phyloP scores from a whole-genome alignment of 2,113 vertebrate species.

The Petrocephalus microphthalmus region DNA sequence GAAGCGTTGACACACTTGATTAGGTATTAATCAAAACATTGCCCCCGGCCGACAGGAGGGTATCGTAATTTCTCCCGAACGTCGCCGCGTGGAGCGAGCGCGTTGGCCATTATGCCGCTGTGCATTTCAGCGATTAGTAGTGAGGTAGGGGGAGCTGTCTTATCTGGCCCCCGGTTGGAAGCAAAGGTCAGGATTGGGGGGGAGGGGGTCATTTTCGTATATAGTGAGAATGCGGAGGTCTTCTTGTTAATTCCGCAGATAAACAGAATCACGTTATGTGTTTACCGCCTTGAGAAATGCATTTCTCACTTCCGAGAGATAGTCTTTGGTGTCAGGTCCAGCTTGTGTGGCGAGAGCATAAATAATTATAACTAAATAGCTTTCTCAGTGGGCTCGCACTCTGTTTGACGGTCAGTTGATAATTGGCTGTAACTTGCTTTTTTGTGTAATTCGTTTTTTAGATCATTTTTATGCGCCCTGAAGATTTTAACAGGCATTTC shows the following conservation, averaged over 20 bases:
- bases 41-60: constrained; percentile 21
- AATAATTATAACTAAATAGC: constrained; percentile 4
- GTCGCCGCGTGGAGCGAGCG: background rate
- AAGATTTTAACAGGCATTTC: background rate
- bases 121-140: background rate
- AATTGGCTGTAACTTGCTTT: background rate
- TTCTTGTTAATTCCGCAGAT: background rate
- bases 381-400: background rate
- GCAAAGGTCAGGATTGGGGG: background rate
- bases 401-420: background rate
- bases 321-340: background rate
- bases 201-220: background rate
- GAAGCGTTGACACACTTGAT: constrained; percentile 40
- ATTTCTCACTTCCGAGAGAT: background rate
- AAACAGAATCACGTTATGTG: background rate
- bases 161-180: background rate
- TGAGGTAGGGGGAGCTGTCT: background rate
- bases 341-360: background rate
- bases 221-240: background rate
- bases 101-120: background rate
- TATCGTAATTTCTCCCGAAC: background rate
- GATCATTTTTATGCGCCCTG: background rate
- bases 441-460: background rate
- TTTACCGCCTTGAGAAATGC: background rate
- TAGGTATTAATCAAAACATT: constrained; percentile 52